Evolutionary conservation across 1,140 invertebrate genomes (phyloP).

Genomic region (Megalopta genalis): DNA sequence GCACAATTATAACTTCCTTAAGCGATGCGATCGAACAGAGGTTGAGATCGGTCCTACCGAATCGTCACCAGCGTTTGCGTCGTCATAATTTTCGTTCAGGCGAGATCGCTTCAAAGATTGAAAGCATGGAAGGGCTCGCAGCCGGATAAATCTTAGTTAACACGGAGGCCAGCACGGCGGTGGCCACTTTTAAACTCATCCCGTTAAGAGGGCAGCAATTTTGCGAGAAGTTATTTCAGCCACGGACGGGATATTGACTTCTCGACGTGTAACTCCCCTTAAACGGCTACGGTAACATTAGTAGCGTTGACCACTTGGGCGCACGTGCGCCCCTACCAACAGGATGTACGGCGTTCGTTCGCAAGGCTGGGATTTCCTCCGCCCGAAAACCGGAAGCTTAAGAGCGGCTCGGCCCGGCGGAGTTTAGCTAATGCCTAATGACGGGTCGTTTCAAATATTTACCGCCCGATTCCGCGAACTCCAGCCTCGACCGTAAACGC

Average conservation of each 20-base stretch:
- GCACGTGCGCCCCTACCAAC: slow-evolving; percentile 43
- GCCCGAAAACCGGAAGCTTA: slow-evolving; percentile 60
- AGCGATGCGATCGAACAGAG: too few species aligned
- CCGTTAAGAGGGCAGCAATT: slow-evolving; percentile 22
- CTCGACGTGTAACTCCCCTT: slow-evolving; percentile 39
- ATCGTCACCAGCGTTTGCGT: too few species aligned
- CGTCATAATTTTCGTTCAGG: neutral
- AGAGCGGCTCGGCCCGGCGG: slow-evolving; percentile 43
- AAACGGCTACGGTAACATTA: slow-evolving; percentile 52
- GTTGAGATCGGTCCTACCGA: too few species aligned
- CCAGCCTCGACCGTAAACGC: slow-evolving; percentile 56
- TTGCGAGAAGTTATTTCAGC: slow-evolving; percentile 30
- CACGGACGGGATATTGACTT: slow-evolving; percentile 42
- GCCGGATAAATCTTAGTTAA: neutral
- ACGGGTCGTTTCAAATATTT: slow-evolving; percentile 69
- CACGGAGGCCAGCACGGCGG: neutral
- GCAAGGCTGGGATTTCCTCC: slow-evolving; percentile 60
- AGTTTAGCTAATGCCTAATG: slow-evolving; percentile 67
- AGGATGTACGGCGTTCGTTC: slow-evolving; percentile 45
- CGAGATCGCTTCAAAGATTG: neutral
- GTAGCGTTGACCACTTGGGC: slow-evolving; percentile 36
- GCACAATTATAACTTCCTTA: too few species aligned
- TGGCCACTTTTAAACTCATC: slow-evolving; percentile 9
- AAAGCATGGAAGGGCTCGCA: neutral
- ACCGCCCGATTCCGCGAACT: slow-evolving; percentile 64